phyloP scores from a whole-genome alignment of 2,797 vertebrate species.

The Sebastes steindachneri region DNA sequence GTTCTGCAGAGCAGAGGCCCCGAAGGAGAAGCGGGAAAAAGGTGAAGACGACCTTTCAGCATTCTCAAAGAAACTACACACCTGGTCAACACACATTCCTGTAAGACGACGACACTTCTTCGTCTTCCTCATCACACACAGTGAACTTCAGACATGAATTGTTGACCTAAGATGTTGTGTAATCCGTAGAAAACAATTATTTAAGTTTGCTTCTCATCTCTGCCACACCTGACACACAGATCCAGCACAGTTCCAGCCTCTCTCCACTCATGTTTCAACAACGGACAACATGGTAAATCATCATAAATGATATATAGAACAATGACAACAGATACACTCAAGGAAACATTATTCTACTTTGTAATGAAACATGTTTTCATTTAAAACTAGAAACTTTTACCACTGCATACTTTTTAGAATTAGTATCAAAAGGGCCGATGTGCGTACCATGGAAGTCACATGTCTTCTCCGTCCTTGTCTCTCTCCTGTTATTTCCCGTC shows the following conservation, averaged over 20 bases:
- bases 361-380: neutral
- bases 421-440: neutral
- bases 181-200: neutral
- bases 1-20: conserved; percentile 37
- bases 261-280: neutral
- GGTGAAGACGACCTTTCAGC: conserved; percentile 4
- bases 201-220: neutral
- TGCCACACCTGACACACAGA: neutral
- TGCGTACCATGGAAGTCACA: neutral
- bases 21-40: conserved; percentile 33
- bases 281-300: neutral
- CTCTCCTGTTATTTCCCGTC: neutral
- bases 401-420: neutral
- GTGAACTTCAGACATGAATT: neutral
- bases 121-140: neutral
- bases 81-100: conserved; percentile 16
- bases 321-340: neutral
- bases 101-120: neutral
- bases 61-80: conserved; percentile 9
- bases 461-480: neutral
- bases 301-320: neutral
- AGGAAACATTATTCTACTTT: neutral
- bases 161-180: neutral
- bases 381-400: neutral
- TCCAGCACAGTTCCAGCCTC: neutral